Conservation (phyloP, 2,113 vertebrate genomes). For the Sturnus vulgaris region DNA sequence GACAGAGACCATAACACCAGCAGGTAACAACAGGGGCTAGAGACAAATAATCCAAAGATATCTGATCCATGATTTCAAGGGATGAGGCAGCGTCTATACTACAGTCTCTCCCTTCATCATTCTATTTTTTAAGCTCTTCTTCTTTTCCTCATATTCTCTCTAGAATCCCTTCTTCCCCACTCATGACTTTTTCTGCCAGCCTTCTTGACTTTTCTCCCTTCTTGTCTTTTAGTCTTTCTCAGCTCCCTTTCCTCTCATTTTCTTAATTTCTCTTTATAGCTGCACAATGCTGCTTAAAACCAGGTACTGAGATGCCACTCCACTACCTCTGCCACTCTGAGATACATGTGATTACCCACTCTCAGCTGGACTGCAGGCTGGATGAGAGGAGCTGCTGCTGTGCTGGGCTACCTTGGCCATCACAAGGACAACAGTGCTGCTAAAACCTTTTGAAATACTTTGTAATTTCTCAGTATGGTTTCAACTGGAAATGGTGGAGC, state of each 20-base stretch:
- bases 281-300: neutral
- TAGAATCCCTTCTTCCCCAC: neutral
- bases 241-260: neutral
- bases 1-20: neutral
- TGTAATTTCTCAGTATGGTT: neutral
- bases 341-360: fast-evolving
- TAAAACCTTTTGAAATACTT: neutral
- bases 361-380: neutral
- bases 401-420: neutral
- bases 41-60: neutral
- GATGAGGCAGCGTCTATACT: neutral
- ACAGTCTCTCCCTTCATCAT: neutral
- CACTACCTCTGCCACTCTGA: neutral
- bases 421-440: neutral
- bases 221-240: neutral
- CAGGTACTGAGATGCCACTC: neutral
- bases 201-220: neutral
- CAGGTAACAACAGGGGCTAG: neutral
- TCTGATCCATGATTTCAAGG: neutral
- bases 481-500: neutral
- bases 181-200: neutral
- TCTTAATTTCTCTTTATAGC: neutral
- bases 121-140: neutral
- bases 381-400: neutral
- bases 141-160: neutral